phyloP scores from a whole-genome alignment of 1,140 invertebrate genomes.

The Leptonema lineaticorne region DNA sequence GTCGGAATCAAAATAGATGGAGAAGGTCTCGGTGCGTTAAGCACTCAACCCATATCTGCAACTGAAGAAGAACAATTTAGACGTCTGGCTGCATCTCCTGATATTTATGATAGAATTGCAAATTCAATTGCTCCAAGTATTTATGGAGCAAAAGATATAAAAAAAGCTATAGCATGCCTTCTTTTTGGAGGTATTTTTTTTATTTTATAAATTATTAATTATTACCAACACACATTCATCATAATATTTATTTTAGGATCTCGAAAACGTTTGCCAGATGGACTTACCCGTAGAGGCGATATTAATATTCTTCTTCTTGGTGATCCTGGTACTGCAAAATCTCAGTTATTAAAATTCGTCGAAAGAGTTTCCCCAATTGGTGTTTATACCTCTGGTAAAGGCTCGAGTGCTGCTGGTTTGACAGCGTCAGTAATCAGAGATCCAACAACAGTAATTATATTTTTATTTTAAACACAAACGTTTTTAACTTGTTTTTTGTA shows the following conservation, averaged over 20 bases:
- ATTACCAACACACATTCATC: background rate
- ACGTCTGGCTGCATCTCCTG: constrained; percentile 77
- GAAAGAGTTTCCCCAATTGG: constrained; percentile 94
- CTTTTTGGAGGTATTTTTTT: constrained; percentile 79
- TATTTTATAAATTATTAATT: background rate
- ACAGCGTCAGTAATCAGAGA: constrained; percentile 97
- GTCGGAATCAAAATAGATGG: constrained; percentile 88
- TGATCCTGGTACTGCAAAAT: constrained; percentile 99
- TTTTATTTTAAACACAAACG: constrained; percentile 1
- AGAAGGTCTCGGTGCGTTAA: constrained; percentile 71
- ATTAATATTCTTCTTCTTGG: constrained; percentile 96
- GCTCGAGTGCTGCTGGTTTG: constrained; percentile 96
- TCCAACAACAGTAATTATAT: constrained; percentile 75
- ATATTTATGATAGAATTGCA: constrained; percentile 89
- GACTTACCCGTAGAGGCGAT: constrained; percentile 91
- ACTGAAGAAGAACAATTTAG: constrained; percentile 94
- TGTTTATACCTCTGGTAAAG: constrained; percentile 98
- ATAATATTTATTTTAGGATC: constrained; percentile 56
- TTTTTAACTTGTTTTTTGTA: constrained; percentile 1
- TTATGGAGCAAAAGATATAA: constrained; percentile 92
- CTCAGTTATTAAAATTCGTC: constrained; percentile 97
- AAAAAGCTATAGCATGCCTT: constrained; percentile 95
- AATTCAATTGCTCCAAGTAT: constrained; percentile 97
- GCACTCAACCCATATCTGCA: constrained; percentile 55
- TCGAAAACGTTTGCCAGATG: constrained; percentile 90